Conservation (phyloP, 1,140 invertebrate genomes). For the Drosophila melanica region DNA sequence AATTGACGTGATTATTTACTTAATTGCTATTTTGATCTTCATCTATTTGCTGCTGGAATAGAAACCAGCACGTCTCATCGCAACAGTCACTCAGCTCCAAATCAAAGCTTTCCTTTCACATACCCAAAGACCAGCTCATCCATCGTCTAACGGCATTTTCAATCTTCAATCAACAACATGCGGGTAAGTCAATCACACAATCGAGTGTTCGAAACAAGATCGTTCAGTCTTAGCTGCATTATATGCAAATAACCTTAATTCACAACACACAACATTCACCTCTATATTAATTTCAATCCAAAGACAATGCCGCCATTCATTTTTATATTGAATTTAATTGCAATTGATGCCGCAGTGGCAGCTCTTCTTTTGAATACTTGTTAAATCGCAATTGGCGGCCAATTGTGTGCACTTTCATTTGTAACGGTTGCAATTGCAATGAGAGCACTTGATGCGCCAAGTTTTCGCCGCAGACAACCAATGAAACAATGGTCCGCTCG, state of each 20-base stretch:
- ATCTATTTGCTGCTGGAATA: constrained; percentile 79
- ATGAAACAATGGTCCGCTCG: constrained; percentile 31
- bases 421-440: constrained; percentile 35
- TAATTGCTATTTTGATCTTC: constrained; percentile 81
- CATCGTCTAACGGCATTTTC: constrained; percentile 5
- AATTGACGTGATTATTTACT: constrained; percentile 82
- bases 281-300: constrained; percentile 31
- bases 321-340: constrained; percentile 60
- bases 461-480: constrained; percentile 50
- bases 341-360: constrained; percentile 28
- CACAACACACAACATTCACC: constrained; percentile 2
- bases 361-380: constrained; percentile 62
- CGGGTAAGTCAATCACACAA: constrained; percentile 64
- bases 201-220: constrained; percentile 43
- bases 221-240: constrained; percentile 23
- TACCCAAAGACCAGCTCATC: constrained; percentile 12
- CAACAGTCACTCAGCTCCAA: constrained; percentile 28
- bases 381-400: constrained; percentile 64
- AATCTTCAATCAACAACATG: constrained; percentile 32
- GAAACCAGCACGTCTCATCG: constrained; percentile 1
- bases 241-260: constrained; percentile 47
- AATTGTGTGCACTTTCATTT: constrained; percentile 69
- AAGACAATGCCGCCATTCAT: constrained; percentile 59
- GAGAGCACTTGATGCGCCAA: constrained; percentile 64
- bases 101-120: constrained; percentile 58